phyloP scores from a whole-genome alignment of 2,888 invertebrate species.

The Oeneis ivallda region DNA sequence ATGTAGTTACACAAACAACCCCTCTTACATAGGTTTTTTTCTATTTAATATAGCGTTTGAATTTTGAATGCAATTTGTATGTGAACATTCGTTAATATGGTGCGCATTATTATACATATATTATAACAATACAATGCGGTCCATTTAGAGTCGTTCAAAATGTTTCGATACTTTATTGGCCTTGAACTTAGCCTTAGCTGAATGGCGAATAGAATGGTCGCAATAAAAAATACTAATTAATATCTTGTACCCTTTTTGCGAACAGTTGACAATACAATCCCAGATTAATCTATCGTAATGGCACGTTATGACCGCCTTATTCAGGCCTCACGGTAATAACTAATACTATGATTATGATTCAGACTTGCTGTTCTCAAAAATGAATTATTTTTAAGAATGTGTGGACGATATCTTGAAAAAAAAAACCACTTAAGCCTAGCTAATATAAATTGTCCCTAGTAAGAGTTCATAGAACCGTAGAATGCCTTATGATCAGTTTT shows the following conservation, averaged over 20 bases:
- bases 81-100: conserved; percentile 13
- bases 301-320: background rate
- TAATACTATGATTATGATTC: too few relatives aligned
- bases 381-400: background rate
- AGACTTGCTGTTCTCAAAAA: conserved; percentile 5
- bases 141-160: conserved; percentile 16
- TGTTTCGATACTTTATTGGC: conserved; percentile 10
- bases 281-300: background rate
- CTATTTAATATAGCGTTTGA: background rate
- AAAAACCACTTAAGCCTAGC: too few relatives aligned
- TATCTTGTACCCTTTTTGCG: conserved; percentile 2
- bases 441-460: too few relatives aligned
- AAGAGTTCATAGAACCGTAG: too few relatives aligned
- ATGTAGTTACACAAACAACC: too few relatives aligned
- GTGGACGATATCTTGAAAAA: background rate
- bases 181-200: conserved; percentile 20
- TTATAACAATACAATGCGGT: conserved; percentile 8
- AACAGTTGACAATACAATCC: conserved; percentile 5
- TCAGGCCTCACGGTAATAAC: too few relatives aligned
- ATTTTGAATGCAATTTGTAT: conserved; percentile 1
- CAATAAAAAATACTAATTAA: conserved; percentile 8
- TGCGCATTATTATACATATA: conserved; percentile 17
- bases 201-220: conserved; percentile 7
- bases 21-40: too few relatives aligned
- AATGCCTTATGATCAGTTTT: too few relatives aligned